These are phyloP conservation scores for Carollia perspicillata DNA, from an alignment of 2,113 vertebrate species.

Conservation along the genomic window DNA sequence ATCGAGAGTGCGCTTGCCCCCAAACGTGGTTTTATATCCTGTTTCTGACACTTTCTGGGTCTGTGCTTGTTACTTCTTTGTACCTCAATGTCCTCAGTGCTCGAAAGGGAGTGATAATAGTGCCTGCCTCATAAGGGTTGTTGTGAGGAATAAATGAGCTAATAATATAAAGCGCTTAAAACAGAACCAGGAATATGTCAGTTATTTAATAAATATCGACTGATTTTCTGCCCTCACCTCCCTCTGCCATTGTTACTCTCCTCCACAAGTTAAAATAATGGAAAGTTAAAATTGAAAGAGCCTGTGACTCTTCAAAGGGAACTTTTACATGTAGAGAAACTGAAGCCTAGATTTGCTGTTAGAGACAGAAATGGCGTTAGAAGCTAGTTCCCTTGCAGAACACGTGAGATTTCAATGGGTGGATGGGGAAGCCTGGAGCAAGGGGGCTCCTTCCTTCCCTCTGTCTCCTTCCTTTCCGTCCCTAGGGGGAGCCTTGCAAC, in stretches of 20 bases:
- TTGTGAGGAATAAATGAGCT: not conserved
- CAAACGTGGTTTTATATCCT: not conserved
- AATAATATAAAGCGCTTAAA: not conserved
- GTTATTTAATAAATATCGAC: not conserved
- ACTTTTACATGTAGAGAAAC: not conserved
- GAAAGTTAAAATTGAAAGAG: not conserved
- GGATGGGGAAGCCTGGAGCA: not conserved
- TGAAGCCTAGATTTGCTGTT: not conserved
- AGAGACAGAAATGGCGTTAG: not conserved
- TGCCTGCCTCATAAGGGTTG: not conserved
- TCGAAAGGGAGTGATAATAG: not conserved
- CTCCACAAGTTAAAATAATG: not conserved
- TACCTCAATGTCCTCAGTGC: not conserved
- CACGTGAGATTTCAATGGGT: not conserved
- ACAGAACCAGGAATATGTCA: not conserved
- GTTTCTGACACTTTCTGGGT: not conserved
- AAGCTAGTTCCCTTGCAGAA: not conserved
- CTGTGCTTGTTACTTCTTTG: not conserved
- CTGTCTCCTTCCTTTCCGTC: no score
- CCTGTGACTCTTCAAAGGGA: not conserved
- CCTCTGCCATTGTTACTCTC: not conserved
- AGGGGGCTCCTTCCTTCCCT: not conserved
- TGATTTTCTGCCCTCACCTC: not conserved
- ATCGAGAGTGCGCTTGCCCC: no score
- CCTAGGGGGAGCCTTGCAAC: accelerated